These are phyloP conservation scores for Tetraneura akinire DNA, from an alignment of 1,140 invertebrate genomes.

Conservation along the genomic window DNA sequence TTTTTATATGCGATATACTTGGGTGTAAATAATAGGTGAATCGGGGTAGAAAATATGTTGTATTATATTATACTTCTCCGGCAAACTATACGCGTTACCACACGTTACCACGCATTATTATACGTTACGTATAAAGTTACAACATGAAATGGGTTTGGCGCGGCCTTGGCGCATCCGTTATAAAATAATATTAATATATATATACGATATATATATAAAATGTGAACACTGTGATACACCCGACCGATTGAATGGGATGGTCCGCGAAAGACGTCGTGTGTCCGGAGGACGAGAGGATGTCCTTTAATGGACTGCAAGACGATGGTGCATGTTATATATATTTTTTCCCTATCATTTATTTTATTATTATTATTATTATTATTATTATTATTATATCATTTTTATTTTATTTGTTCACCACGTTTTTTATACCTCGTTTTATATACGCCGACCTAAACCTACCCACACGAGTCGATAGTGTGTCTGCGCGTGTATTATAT, in stretches of 20 bases:
- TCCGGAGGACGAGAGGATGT: conserved; percentile 44
- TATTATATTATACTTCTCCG: too few relatives aligned
- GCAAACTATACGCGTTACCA: too few relatives aligned
- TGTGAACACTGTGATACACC: not conserved
- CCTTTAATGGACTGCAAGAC: conserved; percentile 41
- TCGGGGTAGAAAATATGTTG: conserved; percentile 27
- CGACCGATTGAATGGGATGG: conserved; percentile 34
- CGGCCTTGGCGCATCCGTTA: conserved; percentile 2
- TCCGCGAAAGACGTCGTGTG: conserved; percentile 52
- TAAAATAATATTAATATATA: not conserved
- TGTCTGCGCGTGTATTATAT: too few relatives aligned
- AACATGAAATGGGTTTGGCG: conserved; percentile 33
- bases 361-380: conserved; percentile 7
- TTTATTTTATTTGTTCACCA: too few relatives aligned
- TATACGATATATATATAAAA: too few relatives aligned
- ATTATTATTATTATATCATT: too few relatives aligned
- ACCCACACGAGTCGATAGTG: not conserved
- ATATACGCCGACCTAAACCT: too few relatives aligned
- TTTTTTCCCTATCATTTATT: conserved; percentile 12
- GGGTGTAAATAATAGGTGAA: too few relatives aligned
- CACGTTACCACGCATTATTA: too few relatives aligned
- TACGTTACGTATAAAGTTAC: not conserved
- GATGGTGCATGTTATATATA: not conserved
- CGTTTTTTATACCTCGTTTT: too few relatives aligned
- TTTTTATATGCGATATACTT: too few relatives aligned